Percentiles rank a stretch among this genome's conserved stretches.
Conservation (phyloP, 2,888 invertebrate species). For the Idaea biselata region DNA sequence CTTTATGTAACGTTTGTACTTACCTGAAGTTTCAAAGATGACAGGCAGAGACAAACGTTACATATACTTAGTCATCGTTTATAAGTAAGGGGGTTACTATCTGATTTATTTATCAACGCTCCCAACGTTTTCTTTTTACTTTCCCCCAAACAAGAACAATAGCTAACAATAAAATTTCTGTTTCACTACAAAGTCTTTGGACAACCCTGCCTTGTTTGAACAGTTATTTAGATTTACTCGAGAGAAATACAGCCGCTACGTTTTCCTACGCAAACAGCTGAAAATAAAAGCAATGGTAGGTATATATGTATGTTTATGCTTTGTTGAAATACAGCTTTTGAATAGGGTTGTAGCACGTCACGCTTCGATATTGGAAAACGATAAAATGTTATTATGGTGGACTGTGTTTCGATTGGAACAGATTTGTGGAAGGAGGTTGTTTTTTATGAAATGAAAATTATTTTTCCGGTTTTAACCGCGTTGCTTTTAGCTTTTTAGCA, state of each 20-base stretch:
- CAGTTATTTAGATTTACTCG: background rate
- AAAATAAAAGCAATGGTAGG: conserved; percentile 34
- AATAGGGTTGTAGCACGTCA: background rate
- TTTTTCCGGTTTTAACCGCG: too few species aligned
- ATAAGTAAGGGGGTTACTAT: too few species aligned
- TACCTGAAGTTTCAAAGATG: too few species aligned
- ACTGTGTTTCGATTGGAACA: background rate
- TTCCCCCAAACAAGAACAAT: background rate
- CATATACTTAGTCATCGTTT: too few species aligned
- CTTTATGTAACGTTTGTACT: too few species aligned
- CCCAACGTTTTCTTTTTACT: too few species aligned
- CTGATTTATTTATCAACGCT: too few species aligned
- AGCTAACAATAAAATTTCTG: background rate
- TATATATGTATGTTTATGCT: conserved; percentile 7
- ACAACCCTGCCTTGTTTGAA: background rate
- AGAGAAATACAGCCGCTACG: conserved; percentile 24
- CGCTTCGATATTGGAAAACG: background rate
- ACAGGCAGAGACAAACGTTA: too few species aligned
- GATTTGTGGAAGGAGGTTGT: background rate
- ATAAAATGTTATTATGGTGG: background rate
- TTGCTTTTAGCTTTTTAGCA: too few species aligned
- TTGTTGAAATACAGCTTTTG: conserved; percentile 15
- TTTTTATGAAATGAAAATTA: too few species aligned
- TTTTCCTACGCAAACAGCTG: background rate
- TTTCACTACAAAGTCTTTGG: background rate